These are phyloP conservation scores for Leptinotarsa texana DNA, from an alignment of 1,140 invertebrate genomes.

Conservation along the genomic window DNA sequence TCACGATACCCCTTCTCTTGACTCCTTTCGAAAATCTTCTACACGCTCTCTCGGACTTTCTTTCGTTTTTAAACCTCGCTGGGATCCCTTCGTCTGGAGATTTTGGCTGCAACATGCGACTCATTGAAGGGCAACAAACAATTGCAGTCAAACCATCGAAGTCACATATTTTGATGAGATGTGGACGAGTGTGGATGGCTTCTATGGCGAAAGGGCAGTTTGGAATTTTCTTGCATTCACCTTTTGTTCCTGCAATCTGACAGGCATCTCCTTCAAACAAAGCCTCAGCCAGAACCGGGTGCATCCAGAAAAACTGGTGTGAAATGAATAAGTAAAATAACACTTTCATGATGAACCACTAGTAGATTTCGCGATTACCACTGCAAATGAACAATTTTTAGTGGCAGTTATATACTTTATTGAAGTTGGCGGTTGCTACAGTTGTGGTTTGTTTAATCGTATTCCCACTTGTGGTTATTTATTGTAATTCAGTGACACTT, in stretches of 20 bases:
- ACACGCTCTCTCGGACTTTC: background rate
- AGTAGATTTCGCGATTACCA: no score
- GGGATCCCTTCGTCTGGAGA: background rate
- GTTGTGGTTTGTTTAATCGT: no score
- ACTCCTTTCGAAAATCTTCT: background rate
- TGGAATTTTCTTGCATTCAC: background rate
- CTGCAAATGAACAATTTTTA: no score
- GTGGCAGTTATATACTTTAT: no score
- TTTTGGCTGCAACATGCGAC: background rate
- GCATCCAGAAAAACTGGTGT: background rate
- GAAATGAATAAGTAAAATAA: background rate
- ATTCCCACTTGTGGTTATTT: no score
- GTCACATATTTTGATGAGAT: background rate
- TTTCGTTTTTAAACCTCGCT: background rate
- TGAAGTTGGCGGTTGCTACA: no score
- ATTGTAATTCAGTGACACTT: no score
- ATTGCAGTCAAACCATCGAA: background rate
- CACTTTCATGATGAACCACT: no score
- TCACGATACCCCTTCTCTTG: background rate
- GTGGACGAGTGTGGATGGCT: background rate
- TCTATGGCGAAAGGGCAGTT: background rate
- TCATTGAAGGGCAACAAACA: background rate
- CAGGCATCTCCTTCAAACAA: background rate
- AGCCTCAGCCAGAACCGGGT: background rate
- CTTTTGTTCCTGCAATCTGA: background rate